Evolutionary conservation across 2,797 vertebrate genomes (phyloP), one percentile per base, ranked within the genome.

Genomic region (Neomorphus geoffroyi): DNA sequence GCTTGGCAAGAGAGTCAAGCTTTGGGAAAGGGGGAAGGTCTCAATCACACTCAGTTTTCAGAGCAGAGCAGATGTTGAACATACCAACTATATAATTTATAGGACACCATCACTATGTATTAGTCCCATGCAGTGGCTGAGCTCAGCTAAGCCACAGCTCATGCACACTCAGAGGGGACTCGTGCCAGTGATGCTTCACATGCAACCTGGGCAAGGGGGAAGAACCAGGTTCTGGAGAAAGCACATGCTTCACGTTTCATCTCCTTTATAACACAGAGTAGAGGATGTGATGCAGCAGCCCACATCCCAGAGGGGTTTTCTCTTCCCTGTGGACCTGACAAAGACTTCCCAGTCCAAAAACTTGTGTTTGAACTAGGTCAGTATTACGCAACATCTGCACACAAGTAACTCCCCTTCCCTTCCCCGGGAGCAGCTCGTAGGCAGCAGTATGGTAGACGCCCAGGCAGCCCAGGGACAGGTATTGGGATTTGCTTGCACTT

Each of bases 31-130:
- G 13, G 58, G 71, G 96, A 93, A 90, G 74, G 69, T 88, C 80
- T 96, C 94, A 93, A 90, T 94, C 92, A 96, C 71, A 69, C 50
- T 84, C 81, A 51, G 94, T 60, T 87, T 86, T 80, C 64, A 88
- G 86, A 2, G 1, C 70, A 54, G 92, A 96, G 69, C 88, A 94
- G 96, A 94, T 96, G 95, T 82, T 0, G 8, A 94, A 83, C 48
- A 74, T 51, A 84, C 56, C 1, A 0, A 60, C 80, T 93, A 82
- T 83, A 95, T 95, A 90, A 95, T 96, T 97, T 95, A 95, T 94
- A 89, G 81, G 82, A 64, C 86, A 69, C 45, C 88, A 93, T 96
- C 96, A 93, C 71, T 89, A 78, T 1, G 6, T 92, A 78, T 94
- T 95, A 95, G 86, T 65, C 83, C 86, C 64, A 65, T 62, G 54